phyloP scores from a whole-genome alignment of 1,140 invertebrate genomes.

The Thrips palmi region DNA sequence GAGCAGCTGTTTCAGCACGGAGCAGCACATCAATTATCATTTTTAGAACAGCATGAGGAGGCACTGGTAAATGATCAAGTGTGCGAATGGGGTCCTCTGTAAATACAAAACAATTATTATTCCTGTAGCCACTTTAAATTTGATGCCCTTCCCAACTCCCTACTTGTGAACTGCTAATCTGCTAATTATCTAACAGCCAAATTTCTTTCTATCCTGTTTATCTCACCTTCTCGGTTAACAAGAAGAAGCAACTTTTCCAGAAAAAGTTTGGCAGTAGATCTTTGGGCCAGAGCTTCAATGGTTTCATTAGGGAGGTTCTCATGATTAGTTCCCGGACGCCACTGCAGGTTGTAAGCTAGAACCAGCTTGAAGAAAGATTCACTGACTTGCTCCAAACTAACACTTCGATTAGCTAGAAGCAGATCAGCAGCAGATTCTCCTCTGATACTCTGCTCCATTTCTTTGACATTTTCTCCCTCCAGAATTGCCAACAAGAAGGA shows the following conservation, averaged over 20 bases:
- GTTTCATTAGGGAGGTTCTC: slow-evolving; percentile 37
- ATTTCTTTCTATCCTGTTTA: slow-evolving; percentile 1
- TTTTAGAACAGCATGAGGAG: slow-evolving; percentile 71
- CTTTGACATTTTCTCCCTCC: slow-evolving; percentile 53
- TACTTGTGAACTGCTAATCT: no score
- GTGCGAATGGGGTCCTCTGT: slow-evolving; percentile 72
- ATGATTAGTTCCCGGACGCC: slow-evolving; percentile 34
- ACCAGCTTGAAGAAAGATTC: slow-evolving; percentile 69
- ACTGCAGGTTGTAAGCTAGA: slow-evolving; percentile 77
- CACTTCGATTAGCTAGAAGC: no score
- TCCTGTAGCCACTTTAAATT: no score
- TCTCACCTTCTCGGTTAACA: slow-evolving; percentile 72
- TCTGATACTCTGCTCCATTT: no score
- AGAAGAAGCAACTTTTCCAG: slow-evolving; percentile 75
- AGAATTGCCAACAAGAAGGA: slow-evolving; percentile 55
- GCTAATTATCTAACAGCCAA: no score
- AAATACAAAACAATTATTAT: slow-evolving; percentile 16
- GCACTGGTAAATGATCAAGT: slow-evolving; percentile 59
- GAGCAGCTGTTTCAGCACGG: slow-evolving; percentile 47
- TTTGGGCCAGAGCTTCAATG: slow-evolving; percentile 47
- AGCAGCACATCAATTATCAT: slow-evolving; percentile 71
- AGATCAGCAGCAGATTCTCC: slow-evolving; percentile 20
- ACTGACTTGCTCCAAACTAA: no score
- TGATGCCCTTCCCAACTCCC: no score
- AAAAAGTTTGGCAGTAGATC: slow-evolving; percentile 59